Percentiles rank a stretch among this genome's conserved stretches.
phyloP scores from a whole-genome alignment of 2,113 vertebrate species.

The Illadopsis cleaveri region DNA sequence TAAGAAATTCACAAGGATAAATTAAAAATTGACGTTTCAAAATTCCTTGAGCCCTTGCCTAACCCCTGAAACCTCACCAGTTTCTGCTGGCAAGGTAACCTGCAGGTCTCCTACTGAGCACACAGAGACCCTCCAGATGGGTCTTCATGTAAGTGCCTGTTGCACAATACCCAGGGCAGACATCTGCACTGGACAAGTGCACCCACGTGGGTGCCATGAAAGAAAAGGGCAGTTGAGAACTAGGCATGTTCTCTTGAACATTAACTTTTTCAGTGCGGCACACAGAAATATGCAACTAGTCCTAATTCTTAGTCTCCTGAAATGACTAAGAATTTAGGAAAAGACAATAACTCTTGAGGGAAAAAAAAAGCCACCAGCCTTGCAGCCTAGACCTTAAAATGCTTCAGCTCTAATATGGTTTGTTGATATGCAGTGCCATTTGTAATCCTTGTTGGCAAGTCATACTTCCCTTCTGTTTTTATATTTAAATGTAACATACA shows the following conservation, averaged over 20 bases:
- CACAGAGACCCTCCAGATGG: not conserved
- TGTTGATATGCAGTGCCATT: not conserved
- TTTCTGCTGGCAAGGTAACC: not conserved
- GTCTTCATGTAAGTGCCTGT: rapidly evolving
- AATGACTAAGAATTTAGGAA: not conserved
- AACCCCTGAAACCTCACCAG: not conserved
- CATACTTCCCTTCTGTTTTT: not conserved
- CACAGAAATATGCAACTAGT: not conserved
- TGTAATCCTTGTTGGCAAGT: not conserved
- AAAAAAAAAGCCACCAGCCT: not conserved
- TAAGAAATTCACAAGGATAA: not conserved
- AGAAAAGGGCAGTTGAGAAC: not conserved
- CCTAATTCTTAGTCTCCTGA: not conserved
- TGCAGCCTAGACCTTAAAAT: not conserved
- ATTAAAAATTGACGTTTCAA: not conserved
- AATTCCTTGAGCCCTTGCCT: not conserved
- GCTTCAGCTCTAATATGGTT: not conserved
- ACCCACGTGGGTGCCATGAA: not conserved
- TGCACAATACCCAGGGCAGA: not conserved
- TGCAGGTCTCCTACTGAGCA: not conserved
- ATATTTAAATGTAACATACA: not conserved
- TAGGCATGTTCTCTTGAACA: not conserved
- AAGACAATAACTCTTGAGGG: not conserved
- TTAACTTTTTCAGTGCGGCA: not conserved
- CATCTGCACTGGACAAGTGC: rapidly evolving